These are phyloP conservation scores for Trididemnum clinides DNA, from an alignment of 23 tunicate genomes.

Conservation along the genomic window DNA sequence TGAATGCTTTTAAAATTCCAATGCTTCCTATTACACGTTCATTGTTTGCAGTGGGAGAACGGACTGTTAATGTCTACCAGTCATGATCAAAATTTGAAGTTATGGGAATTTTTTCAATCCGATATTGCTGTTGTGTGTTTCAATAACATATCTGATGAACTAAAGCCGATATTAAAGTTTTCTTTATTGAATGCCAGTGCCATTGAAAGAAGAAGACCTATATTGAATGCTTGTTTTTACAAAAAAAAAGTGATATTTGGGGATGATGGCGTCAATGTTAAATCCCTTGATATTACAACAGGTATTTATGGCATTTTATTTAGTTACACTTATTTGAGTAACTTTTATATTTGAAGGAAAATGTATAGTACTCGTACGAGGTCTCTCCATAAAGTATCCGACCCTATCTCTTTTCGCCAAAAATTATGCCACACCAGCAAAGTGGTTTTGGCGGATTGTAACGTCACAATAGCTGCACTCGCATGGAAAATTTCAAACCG, in stretches of 20 bases:
- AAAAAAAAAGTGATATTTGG: conserved; percentile 48
- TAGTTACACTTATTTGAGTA: not conserved
- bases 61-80: not conserved
- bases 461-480: too few species aligned
- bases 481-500: too few species aligned
- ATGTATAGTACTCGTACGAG: too few species aligned
- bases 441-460: too few species aligned
- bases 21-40: too few species aligned
- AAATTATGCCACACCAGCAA: too few species aligned
- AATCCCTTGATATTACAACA: conserved; percentile 24
- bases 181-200: too few species aligned
- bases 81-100: conserved; percentile 36
- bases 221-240: conserved; percentile 23
- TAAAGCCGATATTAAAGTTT: too few species aligned
- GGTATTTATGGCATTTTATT: not conserved
- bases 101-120: conserved; percentile 17
- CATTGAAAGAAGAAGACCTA: conserved; percentile 23
- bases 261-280: conserved; percentile 81
- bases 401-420: too few species aligned
- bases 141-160: not conserved
- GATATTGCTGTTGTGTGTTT: not conserved
- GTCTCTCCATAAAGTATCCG: too few species aligned
- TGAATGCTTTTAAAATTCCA: too few species aligned
- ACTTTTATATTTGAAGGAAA: too few species aligned
- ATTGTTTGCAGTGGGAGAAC: not conserved